Base-by-base conservation (phyloP, 2,113 vertebrate species). In the Vombatus ursinus region DNA sequence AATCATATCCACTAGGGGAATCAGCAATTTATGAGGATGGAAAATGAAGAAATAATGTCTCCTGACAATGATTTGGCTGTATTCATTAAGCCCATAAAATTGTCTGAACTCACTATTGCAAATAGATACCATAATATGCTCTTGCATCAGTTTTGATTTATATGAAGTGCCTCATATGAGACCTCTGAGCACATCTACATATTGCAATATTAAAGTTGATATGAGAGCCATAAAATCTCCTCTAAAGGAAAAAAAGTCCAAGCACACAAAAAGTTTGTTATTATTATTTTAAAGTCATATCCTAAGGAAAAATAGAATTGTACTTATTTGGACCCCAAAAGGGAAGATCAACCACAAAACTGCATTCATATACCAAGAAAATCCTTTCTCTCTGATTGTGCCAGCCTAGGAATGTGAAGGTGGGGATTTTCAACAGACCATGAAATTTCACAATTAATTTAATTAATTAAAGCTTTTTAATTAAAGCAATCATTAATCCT, bases 361-460 rank as follows among this genome's bases (percentile, higher is more conserved):
- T 3, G 10, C 3, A 93, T 8, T 1, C 0, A 12, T 14, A 89
- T 6, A 90, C 77, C 7, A 49, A 89, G 91, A 50, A 90, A 89
- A 4, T 91, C 0, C 52, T 96, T 95, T 54, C 7, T 48, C 28
- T 95, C 95, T 92, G 93, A 50, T 91, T 95, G 90, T 93, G 8
- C 11, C 94, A 97, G 52, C 4, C 25, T 22, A 94, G 4, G 24
- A 94, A 92, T 52, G 92, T 53, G 92, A 95, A 90, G 12, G 16
- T 52, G 89, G 84, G 28, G 2, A 84, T 90, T 96, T 96, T 93
- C 94, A 94, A 50, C 61, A 91, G 52, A 94, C 28, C 23, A 92
- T 97, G 91, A 97, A 95, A 52, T 52, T 91, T 84, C 37, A 23
- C 50, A 96, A 97, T 95, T 96, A 97, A 95, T 95, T 93, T 51